A percentile compares a stretch with the other conserved stretches of the same genome.
These are phyloP conservation scores for Montipora capricornis DNA, from an alignment of 64 coral and sea anemone genomes.

Conservation along the genomic window DNA sequence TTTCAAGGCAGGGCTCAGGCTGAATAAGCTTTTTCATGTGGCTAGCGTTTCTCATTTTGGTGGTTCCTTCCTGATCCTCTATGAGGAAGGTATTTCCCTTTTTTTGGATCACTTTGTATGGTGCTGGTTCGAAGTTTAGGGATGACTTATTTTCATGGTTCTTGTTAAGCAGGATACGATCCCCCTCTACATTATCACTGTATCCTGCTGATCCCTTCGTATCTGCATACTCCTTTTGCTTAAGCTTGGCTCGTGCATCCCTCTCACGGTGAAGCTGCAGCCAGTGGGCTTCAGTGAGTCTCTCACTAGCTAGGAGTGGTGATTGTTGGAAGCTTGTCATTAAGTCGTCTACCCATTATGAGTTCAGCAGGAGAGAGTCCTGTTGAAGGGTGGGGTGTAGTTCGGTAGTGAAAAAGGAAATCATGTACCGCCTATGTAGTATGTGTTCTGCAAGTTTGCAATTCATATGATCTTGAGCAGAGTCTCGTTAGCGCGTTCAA, in stretches of 20 bases:
- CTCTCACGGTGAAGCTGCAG: background rate
- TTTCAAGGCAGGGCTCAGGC: too few species aligned
- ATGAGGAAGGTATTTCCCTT: too few species aligned
- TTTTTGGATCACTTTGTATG: too few species aligned
- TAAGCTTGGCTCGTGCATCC: background rate
- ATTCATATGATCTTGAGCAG: conserved; percentile 41
- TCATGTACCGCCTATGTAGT: conserved; percentile 9
- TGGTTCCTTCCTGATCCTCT: too few species aligned
- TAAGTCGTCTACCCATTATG: conserved; percentile 29
- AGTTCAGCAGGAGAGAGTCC: conserved; percentile 40
- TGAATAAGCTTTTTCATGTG: too few species aligned
- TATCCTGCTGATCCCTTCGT: conserved; percentile 19
- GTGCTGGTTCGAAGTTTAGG: conserved; percentile 17
- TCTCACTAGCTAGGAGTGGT: background rate
- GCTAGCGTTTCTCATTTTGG: too few species aligned
- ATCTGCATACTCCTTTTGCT: background rate
- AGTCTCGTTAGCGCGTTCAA: background rate
- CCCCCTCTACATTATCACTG: conserved; percentile 34
- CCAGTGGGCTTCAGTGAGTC: background rate
- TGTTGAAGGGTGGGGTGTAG: conserved; percentile 25
- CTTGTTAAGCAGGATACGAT: conserved; percentile 44
- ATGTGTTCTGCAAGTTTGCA: conserved; percentile 24
- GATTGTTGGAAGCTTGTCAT: conserved; percentile 22
- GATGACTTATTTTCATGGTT: conserved; percentile 32
- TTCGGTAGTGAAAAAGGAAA: conserved; percentile 25